Base-by-base conservation (phyloP, 2,113 vertebrate genomes). In the Scophthalmus maximus region DNA sequence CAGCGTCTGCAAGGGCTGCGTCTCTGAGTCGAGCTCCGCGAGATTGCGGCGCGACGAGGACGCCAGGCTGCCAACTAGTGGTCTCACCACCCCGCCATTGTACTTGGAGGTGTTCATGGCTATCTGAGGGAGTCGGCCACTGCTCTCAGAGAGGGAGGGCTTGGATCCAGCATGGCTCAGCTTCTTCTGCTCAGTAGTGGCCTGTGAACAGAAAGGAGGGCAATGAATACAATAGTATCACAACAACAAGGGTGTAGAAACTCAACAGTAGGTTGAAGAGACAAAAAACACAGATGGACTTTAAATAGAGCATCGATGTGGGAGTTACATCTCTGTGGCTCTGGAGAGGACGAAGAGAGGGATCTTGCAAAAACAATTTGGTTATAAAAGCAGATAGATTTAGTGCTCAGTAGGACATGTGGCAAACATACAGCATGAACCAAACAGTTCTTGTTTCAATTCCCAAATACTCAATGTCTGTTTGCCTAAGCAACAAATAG, bases 71-170 rank as follows among this genome's bases (percentile, higher is more conserved):
- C 94, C 93, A 77, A 89, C 91, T 78, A 94, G 94, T 70, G 95
- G 95, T 89, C 93, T 94, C 64, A 95, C 94, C 92, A 94, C 94
- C 2, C 95, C 95, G 79, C 96, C 96, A 90, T 95, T 96, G 93
- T 94, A 94, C 79, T 94, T 95, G 92, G 94, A 95, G 94, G 94
- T 94, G 92, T 95, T 97, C 96, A 97, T 97, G 95, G 94, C 95
- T 95, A 94, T 95, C 94, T 93, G 86, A 91, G 94, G 79, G 91
- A 93, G 87, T 88, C 91, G 84, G 78, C 91, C 86, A 68, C 92
- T 92, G 90, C 93, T 93, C 88, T 95, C 82, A 53, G 87, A 88
- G 91, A 92, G 86, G 82, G 93, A 91, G 81, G 50, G 83, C 91
- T 76, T 88, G 92, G 94, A 94, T 92, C 94, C 93, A 84, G 92